Base-by-base conservation (phyloP, 2,113 vertebrate species). In the Chaetura pelagica region DNA sequence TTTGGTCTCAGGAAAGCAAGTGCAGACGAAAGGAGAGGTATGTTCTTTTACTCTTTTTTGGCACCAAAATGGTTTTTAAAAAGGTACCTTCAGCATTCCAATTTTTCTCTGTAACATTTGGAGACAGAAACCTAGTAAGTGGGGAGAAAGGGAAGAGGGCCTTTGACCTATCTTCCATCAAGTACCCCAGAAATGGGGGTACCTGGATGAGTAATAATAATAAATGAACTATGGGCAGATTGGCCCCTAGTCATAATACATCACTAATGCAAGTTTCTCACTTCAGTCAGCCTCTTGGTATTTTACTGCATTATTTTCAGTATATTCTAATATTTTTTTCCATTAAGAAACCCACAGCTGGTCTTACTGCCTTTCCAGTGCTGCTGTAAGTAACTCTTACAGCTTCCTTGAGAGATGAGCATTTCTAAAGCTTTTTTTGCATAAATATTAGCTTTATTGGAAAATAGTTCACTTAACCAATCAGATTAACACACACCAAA, bases 381-480 rank as follows among this genome's bases (percentile, higher is more conserved):
- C n/a, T 54, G 26, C 1, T 10, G 34, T 29, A 48, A 81, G 22
- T 42, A 71, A 92, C 26, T 69, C 46, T 81, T 48, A 12, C 32
- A 84, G 9, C 77, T 91, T 92, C 89, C 94, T 92, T 81, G 69
- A 97, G 93, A 96, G 86, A 96, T 92, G 49, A 96, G 84, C 77
- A 66, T 95, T 95, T 95, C 86, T 97, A 93, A 96, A 93, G 52
- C 34, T 18, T 69, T 87, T 87, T 88, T 94, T 94, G 94, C 96
- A 96, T 96, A 95, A 97, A 97, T 97, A 95, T 92, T 96, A 95
- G 84, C 95, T 96, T 97, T 96, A 95, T 96, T 97, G 94, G 93
- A 97, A 97, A 96, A 96, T 94, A 97, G 77, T 95, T 95, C 89
- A 94, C 94, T 95, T 96, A 94, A 93, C 94, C 96, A 89, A 67